Conservation (phyloP, 2,797 vertebrate species). For the Coranthus polyacanthus region DNA sequence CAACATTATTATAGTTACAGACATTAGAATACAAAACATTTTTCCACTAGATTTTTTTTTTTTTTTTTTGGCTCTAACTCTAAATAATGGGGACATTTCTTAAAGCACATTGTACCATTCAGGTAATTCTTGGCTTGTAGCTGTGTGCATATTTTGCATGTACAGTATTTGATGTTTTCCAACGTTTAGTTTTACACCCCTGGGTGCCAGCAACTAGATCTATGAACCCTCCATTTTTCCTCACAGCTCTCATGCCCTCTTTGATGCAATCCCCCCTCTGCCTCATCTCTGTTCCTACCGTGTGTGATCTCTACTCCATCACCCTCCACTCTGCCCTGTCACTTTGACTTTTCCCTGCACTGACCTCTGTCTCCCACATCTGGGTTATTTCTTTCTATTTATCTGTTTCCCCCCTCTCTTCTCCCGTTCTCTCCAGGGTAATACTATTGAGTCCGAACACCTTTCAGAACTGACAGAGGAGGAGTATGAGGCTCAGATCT, state of each 20-base stretch:
- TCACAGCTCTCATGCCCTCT: constrained; percentile 8
- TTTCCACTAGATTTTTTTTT: background rate
- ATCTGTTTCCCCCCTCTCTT: constrained; percentile 10
- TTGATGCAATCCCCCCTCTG: constrained; percentile 43
- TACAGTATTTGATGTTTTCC: constrained; percentile 48
- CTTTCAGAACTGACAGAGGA: constrained; percentile 97
- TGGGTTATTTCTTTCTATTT: constrained; percentile 13
- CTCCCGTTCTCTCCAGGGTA: constrained; percentile 85
- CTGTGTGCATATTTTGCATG: constrained; percentile 13
- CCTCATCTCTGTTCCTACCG: constrained; percentile 11
- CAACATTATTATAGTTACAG: constrained; percentile 7
- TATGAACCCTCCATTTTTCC: constrained; percentile 14
- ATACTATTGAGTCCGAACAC: constrained; percentile 95
- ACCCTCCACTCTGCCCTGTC: background rate
- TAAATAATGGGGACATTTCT: too few relatives aligned
- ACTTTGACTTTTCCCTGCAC: constrained; percentile 5
- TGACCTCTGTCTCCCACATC: background rate
- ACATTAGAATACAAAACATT: constrained; percentile 11
- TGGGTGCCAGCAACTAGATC: constrained; percentile 14
- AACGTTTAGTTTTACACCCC: constrained; percentile 24
- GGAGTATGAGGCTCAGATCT: constrained; percentile 96
- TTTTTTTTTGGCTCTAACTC: background rate
- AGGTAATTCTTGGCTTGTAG: too few relatives aligned
- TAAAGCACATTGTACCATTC: too few relatives aligned
- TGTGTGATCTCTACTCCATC: constrained; percentile 16